Base-by-base conservation (phyloP, 2,888 invertebrate species). In the Chromoteleia sp. region DNA sequence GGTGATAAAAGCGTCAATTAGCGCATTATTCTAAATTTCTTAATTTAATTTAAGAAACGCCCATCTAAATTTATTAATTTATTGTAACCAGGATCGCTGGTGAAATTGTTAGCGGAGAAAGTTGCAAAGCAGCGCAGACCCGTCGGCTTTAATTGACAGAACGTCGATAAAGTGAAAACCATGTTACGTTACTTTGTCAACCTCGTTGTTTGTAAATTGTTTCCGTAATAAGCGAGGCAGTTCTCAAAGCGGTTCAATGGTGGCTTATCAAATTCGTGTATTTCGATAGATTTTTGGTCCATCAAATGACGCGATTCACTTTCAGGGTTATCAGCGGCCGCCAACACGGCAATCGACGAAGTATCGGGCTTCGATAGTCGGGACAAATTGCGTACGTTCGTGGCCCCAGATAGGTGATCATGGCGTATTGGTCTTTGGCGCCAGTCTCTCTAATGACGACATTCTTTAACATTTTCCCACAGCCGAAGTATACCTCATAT, bases 301-400 rank as follows among this genome's bases (percentile, higher is more conserved):
- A 68, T 79, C 83, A 52, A 79, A 79, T 45, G 36, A 43, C 54
- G 45, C 68, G 77, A 67, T 56, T 63, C 81, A 67, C 74, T 63
- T 41, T 54, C 70, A 67, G 58, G 33, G 82, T 88, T 88, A 89
- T 89, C 88, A 80, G 84, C 54, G 19, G 30, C 63, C 82, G 85
- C 85, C 85, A 87, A 86, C 86, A 84, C 30, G 15, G 87, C 86
- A 85, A 88, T 87, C 85, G 85, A 79, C 78, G 61, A 17, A 56
- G 25, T 58, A 48, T 63, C 61, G 58, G 59, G 77, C 59, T 48
- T 63, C 14, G 84, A 87, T 86, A 86, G 58, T 81, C 56, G 14
- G 76, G 81, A 85, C 85, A 86, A 86, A 88, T 85, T 87, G 84
- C 79, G 68, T 78, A 82, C 78, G 76, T 83, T 68, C 81, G 71